Conservation (phyloP, 2,888 invertebrate genomes). For the Polydrusus pterygomalis region DNA sequence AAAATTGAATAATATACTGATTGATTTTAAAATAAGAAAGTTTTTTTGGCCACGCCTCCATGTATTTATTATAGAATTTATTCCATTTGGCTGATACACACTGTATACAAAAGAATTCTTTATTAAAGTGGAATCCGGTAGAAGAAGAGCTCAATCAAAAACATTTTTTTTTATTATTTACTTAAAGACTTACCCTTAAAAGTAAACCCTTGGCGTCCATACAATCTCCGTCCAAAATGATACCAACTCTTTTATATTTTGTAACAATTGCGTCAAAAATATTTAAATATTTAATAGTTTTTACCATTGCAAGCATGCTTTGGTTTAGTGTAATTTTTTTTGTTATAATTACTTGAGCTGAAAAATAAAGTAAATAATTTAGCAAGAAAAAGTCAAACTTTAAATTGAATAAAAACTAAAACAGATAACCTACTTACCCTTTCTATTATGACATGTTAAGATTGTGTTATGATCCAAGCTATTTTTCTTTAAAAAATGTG, state of each 20-base stretch:
- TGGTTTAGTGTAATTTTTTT: slow-evolving; percentile 21
- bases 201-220: slow-evolving; percentile 54
- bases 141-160: too few species aligned
- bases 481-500: slow-evolving; percentile 40
- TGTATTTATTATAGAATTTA: too few species aligned
- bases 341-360: slow-evolving; percentile 36
- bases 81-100: too few species aligned
- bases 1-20: too few species aligned
- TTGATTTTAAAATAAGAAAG: too few species aligned
- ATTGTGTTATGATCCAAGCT: slow-evolving; percentile 39
- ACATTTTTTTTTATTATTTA: too few species aligned
- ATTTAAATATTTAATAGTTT: slow-evolving; percentile 32
- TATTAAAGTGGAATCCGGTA: too few species aligned
- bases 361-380: background rate
- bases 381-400: too few species aligned
- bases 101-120: too few species aligned
- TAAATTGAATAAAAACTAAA: background rate
- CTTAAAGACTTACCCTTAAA: slow-evolving; percentile 1
- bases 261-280: slow-evolving; percentile 26
- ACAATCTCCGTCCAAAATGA: slow-evolving; percentile 62
- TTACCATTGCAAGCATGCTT: slow-evolving; percentile 20
- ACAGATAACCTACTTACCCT: slow-evolving; percentile 11
- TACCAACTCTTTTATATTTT: slow-evolving; percentile 58
- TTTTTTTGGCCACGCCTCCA: too few species aligned
- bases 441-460: slow-evolving; percentile 38